Conservation (phyloP, 1,140 invertebrate species). For the Carcinoscorpius rotundicauda region DNA sequence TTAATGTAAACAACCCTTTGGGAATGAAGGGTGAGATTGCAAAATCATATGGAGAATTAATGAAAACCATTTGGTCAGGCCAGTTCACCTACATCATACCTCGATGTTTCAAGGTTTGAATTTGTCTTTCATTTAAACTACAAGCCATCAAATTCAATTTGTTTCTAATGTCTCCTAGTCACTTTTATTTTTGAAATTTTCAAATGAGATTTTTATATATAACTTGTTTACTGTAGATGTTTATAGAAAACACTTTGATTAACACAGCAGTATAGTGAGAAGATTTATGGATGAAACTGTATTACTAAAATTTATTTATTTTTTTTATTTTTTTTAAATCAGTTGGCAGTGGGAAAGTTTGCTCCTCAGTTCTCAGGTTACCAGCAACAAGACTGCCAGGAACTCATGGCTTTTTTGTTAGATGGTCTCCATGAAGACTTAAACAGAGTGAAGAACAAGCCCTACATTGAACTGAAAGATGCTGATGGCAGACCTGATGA, state of each 20-base stretch:
- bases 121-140: no score
- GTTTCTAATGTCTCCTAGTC: no score
- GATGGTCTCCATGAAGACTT: constrained; percentile 53
- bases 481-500: constrained; percentile 39
- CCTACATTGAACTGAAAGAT: constrained; percentile 47
- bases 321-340: no score
- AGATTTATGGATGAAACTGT: no score
- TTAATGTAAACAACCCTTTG: constrained; percentile 48
- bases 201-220: no score
- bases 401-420: constrained; percentile 48
- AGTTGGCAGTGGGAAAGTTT: constrained; percentile 39
- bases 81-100: constrained; percentile 38
- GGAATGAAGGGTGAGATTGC: constrained; percentile 51
- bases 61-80: constrained; percentile 48
- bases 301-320: no score
- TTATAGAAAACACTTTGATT: no score
- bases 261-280: no score
- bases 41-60: constrained; percentile 44
- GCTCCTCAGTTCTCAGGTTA: constrained; percentile 47
- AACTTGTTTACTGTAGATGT: no score
- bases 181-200: no score
- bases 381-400: constrained; percentile 47
- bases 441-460: constrained; percentile 49
- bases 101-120: constrained; percentile 42
- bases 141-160: no score